These are phyloP conservation scores for Stenoptilia bipunctidactyla DNA, from an alignment of 2,888 invertebrate genomes.

Conservation along the genomic window DNA sequence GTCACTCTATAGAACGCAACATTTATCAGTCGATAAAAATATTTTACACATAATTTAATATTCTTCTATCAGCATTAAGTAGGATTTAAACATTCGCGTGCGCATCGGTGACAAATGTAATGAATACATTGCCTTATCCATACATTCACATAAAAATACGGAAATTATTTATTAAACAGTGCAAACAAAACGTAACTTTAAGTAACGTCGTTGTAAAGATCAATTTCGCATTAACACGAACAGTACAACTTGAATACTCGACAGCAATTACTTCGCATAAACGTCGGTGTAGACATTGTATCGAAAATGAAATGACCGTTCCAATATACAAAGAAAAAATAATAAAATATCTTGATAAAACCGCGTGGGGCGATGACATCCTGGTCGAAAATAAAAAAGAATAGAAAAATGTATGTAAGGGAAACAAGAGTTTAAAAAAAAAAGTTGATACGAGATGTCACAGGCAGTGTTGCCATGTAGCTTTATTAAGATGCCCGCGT, in stretches of 20 bases:
- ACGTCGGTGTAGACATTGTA: slow-evolving; percentile 9
- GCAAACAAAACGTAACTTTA: slow-evolving; percentile 6
- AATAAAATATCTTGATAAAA: slow-evolving; percentile 15
- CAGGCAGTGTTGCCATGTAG: slow-evolving; percentile 43
- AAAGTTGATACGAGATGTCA: too few species aligned
- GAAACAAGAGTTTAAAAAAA: too few species aligned
- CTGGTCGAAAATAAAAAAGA: slow-evolving; percentile 15
- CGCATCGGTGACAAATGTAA: slow-evolving; percentile 2
- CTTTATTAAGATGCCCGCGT: slow-evolving; percentile 44
- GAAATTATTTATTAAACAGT: slow-evolving; percentile 3
- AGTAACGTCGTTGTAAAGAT: background rate
- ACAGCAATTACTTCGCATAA: slow-evolving; percentile 12
- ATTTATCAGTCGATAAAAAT: background rate
- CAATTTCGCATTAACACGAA: background rate
- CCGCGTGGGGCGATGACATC: slow-evolving; percentile 16
- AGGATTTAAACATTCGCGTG: background rate
- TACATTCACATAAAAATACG: slow-evolving; percentile 6
- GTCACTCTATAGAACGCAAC: background rate
- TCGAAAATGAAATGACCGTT: slow-evolving; percentile 11
- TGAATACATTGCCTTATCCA: slow-evolving; percentile 6
- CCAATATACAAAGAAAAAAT: slow-evolving; percentile 5
- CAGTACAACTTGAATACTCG: slow-evolving; percentile 9
- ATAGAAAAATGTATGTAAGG: slow-evolving; percentile 6
- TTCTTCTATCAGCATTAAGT: background rate
- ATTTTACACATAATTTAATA: background rate